Evolutionary conservation across 1,140 invertebrate species (phyloP).

Genomic region (Phthorimaea operculella): DNA sequence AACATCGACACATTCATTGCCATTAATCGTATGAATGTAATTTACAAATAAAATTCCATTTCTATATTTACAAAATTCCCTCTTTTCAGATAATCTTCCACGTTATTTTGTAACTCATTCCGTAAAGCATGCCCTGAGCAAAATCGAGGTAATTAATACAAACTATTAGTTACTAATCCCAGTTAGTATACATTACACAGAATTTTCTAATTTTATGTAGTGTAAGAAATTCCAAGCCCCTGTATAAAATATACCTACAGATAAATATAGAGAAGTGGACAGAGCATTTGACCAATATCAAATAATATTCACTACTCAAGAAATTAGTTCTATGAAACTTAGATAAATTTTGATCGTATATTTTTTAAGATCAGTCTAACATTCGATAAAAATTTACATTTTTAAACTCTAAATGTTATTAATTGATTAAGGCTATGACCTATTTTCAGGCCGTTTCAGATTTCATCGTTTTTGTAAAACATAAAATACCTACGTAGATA

Average conservation of each 20-base stretch:
- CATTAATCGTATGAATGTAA: slow-evolving; percentile 50
- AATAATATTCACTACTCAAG: slow-evolving; percentile 42
- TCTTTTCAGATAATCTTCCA: slow-evolving; percentile 35
- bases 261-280: slow-evolving; percentile 51
- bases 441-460: slow-evolving; percentile 14
- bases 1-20: slow-evolving; percentile 64
- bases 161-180: slow-evolving; percentile 19
- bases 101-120: slow-evolving; percentile 20
- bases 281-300: slow-evolving; percentile 43
- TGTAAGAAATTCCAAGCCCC: slow-evolving; percentile 37
- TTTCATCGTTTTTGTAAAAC: neutral
- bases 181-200: slow-evolving; percentile 17
- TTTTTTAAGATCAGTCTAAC: slow-evolving; percentile 67
- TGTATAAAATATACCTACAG: slow-evolving; percentile 53
- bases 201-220: slow-evolving; percentile 14
- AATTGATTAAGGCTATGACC: slow-evolving; percentile 38
- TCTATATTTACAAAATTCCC: slow-evolving; percentile 59
- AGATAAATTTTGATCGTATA: slow-evolving; percentile 50
- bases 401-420: slow-evolving; percentile 39
- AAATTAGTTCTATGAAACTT: slow-evolving; percentile 52
- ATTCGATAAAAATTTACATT: slow-evolving; percentile 65
- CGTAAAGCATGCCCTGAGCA: slow-evolving; percentile 40
- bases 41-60: slow-evolving; percentile 63
- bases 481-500: neutral
- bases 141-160: slow-evolving; percentile 28